phyloP scores from a whole-genome alignment of 2,888 invertebrate species.

The Eupelmus urozonus region DNA sequence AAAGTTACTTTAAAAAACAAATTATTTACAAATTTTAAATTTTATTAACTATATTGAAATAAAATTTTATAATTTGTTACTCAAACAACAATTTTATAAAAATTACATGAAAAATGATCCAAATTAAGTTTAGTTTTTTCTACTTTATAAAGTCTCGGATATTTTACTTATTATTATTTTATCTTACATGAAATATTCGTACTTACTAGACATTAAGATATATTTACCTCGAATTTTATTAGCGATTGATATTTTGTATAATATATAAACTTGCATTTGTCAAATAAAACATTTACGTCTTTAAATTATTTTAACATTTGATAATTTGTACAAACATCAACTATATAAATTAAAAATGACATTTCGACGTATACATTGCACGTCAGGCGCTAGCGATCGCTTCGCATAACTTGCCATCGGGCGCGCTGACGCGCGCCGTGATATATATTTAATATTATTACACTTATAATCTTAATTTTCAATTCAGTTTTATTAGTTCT shows the following conservation, averaged over 20 bases:
- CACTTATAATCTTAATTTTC: too few species aligned
- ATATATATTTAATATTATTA: too few species aligned
- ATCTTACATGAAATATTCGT: conserved; percentile 1
- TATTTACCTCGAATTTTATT: too few species aligned
- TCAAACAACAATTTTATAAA: not conserved
- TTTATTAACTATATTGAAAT: too few species aligned
- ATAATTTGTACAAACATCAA: not conserved
- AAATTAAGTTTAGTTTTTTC: not conserved
- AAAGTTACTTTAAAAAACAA: too few species aligned
- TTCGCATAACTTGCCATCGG: too few species aligned
- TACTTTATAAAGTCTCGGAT: not conserved
- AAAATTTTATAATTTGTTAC: not conserved
- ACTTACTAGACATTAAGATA: not conserved
- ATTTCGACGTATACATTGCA: too few species aligned
- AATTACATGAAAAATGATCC: not conserved
- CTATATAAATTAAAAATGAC: too few species aligned
- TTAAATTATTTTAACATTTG: not conserved
- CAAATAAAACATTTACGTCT: conserved; percentile 4
- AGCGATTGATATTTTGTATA: not conserved
- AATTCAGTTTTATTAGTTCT: not conserved
- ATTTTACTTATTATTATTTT: too few species aligned
- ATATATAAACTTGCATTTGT: conserved; percentile 1
- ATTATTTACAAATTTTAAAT: too few species aligned
- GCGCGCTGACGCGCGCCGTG: too few species aligned
- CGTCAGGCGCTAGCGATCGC: too few species aligned